Conservation (phyloP, 2,113 vertebrate species). For the Burhinus bistriatus region DNA sequence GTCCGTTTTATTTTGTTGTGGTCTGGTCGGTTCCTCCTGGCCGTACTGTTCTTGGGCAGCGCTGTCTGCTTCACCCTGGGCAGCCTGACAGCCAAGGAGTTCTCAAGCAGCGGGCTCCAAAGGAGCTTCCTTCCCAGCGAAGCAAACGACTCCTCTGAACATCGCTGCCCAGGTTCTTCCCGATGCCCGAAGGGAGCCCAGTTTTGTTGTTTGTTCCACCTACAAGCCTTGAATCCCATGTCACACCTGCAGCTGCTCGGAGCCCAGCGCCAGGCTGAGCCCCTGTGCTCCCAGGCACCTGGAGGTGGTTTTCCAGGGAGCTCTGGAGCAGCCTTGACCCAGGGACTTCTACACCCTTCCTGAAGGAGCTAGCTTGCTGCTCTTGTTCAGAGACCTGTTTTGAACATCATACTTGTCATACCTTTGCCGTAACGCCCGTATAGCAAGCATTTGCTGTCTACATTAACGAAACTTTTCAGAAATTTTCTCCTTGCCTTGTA, state of each 20-base stretch:
- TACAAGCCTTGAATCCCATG: fast-evolving
- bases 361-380: neutral
- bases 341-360: neutral
- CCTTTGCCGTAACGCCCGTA: neutral
- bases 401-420: neutral
- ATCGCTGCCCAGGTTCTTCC: neutral
- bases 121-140: neutral
- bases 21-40: neutral
- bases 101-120: neutral
- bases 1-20: neutral
- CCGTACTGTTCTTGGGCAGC: fast-evolving
- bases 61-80: neutral
- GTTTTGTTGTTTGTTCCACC: neutral
- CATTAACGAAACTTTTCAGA: neutral
- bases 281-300: no score
- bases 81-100: neutral
- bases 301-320: neutral
- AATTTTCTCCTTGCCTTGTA: neutral
- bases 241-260: no score
- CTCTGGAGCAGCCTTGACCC: neutral
- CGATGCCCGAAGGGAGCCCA: neutral
- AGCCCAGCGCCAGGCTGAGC: neutral
- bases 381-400: neutral
- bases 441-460: neutral
- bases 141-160: neutral